Evolutionary conservation across 1,140 invertebrate genomes (phyloP).

Genomic region (Lineus longissimus): DNA sequence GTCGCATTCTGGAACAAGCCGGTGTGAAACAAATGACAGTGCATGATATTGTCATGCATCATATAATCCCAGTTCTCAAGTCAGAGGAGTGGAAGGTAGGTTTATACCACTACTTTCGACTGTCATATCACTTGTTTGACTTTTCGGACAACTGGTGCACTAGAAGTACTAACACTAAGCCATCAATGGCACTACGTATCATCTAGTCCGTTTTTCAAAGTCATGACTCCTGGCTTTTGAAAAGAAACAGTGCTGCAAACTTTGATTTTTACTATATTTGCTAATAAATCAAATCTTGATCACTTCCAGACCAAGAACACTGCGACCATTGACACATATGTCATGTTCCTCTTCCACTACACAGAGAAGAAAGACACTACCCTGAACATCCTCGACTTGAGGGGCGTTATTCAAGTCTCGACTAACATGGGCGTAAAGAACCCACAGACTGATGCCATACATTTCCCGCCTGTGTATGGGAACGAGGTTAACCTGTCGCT

Average conservation of each 20-base stretch:
- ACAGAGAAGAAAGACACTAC: not conserved
- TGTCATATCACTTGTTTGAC: too few species aligned
- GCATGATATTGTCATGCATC: not conserved
- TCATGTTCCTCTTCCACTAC: not conserved
- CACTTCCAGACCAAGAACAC: not conserved
- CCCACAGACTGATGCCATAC: not conserved
- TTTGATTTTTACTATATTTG: too few species aligned
- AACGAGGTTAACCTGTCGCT: not conserved
- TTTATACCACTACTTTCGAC: too few species aligned
- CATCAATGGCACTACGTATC: too few species aligned
- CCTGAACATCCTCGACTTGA: not conserved
- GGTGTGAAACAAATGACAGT: not conserved
- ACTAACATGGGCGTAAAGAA: not conserved
- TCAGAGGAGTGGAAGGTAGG: constrained; percentile 1
- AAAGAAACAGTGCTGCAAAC: too few species aligned
- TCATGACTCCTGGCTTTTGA: too few species aligned
- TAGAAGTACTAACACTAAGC: too few species aligned
- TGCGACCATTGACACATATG: not conserved
- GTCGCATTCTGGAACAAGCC: not conserved
- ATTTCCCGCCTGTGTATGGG: not conserved
- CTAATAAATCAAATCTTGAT: too few species aligned
- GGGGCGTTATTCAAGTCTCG: not conserved
- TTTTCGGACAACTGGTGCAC: too few species aligned
- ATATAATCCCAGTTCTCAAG: not conserved
- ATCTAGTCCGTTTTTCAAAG: too few species aligned